Evolutionary conservation across 2,113 vertebrate species (phyloP), one percentile per base, ranked within the genome.

Genomic region (Reinhardtius hippoglossoides): DNA sequence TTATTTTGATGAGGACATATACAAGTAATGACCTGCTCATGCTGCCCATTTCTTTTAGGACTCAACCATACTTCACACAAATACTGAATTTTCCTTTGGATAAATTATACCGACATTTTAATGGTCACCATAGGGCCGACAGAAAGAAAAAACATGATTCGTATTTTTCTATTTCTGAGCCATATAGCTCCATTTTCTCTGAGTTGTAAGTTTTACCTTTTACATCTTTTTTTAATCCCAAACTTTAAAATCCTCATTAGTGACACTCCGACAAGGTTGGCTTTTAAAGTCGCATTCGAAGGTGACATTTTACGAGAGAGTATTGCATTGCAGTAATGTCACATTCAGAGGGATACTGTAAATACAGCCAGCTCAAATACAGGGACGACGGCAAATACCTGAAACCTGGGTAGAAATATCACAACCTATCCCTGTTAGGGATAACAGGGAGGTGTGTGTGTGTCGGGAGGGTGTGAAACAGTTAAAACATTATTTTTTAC

Each of bases 1-100:
- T 66, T 66, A 73, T 70, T 82, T 84, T 84, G 67, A 88, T 2
- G 65, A 72, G 67, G 31, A 88, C 60, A 48, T 77, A 72, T 55
- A 74, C 35, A 64, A 79, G 65, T 78, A 71, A 83, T 84, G 55
- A 74, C 44, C 70, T 24, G 5, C 31, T 83, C 72, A 70, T 80
- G 75, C 69, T 3, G 3, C 27, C 40, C 58, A 56, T 56, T 66
- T 85, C 50, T 58, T 70, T 87, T 56, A 70, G 52, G 26, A 40
- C 66, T 72, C 52, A 60, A 58, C 27, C 42, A 44, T 23, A 37
- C 23, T 3, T 37, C 24, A 35, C 61, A 64, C 20, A 71, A 71
- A 55, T 2, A 59, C n/a, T 48, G 24, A 4, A 54, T 54, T 21
- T 54, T 21, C n/a, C 52, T 8, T 21, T 21, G 7, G 52, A 21